Conservation (phyloP, 1,140 invertebrate genomes). For the Drosophila kurseongensis region DNA sequence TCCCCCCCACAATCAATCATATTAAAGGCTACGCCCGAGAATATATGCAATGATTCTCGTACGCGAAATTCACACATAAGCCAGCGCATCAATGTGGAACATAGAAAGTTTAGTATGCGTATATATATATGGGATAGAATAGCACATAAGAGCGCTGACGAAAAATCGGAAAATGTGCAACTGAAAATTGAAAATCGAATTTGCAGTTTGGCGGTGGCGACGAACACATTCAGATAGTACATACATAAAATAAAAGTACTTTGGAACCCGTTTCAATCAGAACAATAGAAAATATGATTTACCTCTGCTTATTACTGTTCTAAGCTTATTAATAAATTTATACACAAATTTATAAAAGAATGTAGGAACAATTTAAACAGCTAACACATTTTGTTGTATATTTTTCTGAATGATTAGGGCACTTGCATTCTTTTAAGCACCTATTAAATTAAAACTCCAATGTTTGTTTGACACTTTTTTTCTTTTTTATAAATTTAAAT, state of each 20-base stretch:
- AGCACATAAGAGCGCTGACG: not conserved
- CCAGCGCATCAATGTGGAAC: slow-evolving; percentile 18
- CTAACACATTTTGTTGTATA: too few species aligned
- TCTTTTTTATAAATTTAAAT: too few species aligned
- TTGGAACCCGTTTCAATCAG: too few species aligned
- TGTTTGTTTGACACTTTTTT: too few species aligned
- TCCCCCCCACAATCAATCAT: slow-evolving; percentile 20
- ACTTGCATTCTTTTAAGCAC: too few species aligned
- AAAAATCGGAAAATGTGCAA: slow-evolving; percentile 61
- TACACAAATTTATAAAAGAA: too few species aligned
- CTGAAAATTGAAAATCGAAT: slow-evolving; percentile 75
- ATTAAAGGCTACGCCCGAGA: slow-evolving; percentile 63
- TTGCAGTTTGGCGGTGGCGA: slow-evolving; percentile 41
- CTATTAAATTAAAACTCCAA: too few species aligned
- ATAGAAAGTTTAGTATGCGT: slow-evolving; percentile 33
- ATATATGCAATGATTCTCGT: slow-evolving; percentile 55
- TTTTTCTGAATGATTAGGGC: too few species aligned
- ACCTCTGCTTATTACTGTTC: too few species aligned
- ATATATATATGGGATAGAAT: slow-evolving; percentile 1
- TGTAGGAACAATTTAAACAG: too few species aligned
- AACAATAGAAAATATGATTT: not conserved
- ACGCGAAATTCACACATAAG: slow-evolving; percentile 40
- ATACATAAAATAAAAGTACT: not conserved
- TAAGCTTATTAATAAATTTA: too few species aligned
- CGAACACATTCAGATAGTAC: slow-evolving; percentile 8